Evolutionary conservation across 1,140 invertebrate species (phyloP).

Genomic region (Musca vetustissima): DNA sequence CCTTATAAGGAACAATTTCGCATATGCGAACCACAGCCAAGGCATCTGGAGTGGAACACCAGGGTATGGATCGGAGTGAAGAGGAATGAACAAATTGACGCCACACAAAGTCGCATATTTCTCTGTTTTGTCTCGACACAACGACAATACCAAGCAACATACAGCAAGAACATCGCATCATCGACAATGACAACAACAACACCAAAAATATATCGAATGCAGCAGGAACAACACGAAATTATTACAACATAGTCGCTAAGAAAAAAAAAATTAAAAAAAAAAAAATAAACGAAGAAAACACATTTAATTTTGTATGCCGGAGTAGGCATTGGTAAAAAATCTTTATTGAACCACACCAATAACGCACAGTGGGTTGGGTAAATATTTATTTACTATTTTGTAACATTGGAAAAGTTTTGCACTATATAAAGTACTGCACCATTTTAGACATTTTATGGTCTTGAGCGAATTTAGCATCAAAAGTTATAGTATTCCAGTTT

Average conservation of each 20-base stretch:
- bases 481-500: too few relatives aligned
- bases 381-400: too few relatives aligned
- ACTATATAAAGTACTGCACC: too few relatives aligned
- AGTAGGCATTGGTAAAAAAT: background rate
- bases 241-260: background rate
- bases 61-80: background rate
- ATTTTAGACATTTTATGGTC: too few relatives aligned
- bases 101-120: constrained; percentile 11
- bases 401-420: too few relatives aligned
- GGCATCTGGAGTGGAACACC: too few relatives aligned
- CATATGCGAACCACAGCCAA: background rate
- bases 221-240: background rate
- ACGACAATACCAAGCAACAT: background rate
- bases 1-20: constrained; percentile 14
- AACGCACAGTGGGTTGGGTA: too few relatives aligned
- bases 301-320: background rate
- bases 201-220: too few relatives aligned
- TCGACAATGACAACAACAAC: too few relatives aligned
- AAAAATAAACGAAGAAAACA: constrained; percentile 7
- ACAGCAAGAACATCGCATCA: background rate
- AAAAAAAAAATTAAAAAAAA: too few relatives aligned
- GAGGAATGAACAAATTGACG: constrained; percentile 9
- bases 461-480: too few relatives aligned
- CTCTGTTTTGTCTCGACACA: constrained; percentile 1
- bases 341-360: background rate